Base-by-base conservation (phyloP, 64 coral and sea anemone genomes). In the Stichodactyla mertensii region DNA sequence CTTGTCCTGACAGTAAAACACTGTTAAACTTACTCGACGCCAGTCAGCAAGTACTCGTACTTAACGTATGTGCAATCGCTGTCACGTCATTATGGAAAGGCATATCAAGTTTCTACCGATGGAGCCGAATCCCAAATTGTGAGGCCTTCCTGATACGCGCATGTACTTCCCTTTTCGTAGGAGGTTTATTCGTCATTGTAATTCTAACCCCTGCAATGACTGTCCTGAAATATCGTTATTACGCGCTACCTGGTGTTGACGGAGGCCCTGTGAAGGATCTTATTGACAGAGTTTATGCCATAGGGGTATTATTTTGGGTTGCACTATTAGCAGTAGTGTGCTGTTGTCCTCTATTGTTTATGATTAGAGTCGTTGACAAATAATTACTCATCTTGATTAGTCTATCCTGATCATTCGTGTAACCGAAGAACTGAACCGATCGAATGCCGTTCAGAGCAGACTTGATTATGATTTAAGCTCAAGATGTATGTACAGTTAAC, bases 31-130 rank as follows among this genome's bases (percentile, higher is more conserved):
- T 78, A 60, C 77, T 97, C 10, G 84, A 80, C 13, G 69, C 71
- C 51, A 93, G 91, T 16, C 87, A 83, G 27, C 52, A 85, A 36
- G 84, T 89, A 0, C 56, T 97, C n/a, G 56, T 92, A 57, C 86
- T 97, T 54, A 97, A 93, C 64, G 89, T 93, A 24, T 69, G 84
- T 52, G 94, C 94, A 10, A 93, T 97, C 77, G 77, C 83, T 61
- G 55, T 97, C 28, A 97, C 94, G 15, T 93, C 94, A 19, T 66
- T 97, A 59, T 97, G 94, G 94, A 97, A 97, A 58, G 94, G 94
- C 10, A 92, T 97, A 36, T 97, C 94, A 11, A 97, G 94, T 59
- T 97, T 97, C 45, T 97, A 93, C 27, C 53, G 94, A 55, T 97
- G 94, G 94, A 97, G 94, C 27, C 88, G 88, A 82, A 87, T 97